Evolutionary conservation across 1,140 invertebrate genomes (phyloP).

Genomic region (Arctopsyche grandis): DNA sequence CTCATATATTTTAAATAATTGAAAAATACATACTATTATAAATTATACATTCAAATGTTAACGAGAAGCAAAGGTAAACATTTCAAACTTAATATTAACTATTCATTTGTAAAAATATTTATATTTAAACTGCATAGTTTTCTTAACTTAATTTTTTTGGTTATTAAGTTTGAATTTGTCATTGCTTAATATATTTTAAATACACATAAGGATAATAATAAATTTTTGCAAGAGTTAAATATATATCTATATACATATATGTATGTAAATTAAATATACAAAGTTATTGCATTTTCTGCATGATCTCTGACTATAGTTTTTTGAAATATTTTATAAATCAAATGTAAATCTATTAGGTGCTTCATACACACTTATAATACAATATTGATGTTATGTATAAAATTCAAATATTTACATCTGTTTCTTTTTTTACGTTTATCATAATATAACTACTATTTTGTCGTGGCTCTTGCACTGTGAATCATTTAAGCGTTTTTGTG

Average conservation of each 20-base stretch:
- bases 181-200: background rate
- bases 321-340: background rate
- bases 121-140: no score
- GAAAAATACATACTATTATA: background rate
- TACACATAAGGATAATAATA: background rate
- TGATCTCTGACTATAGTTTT: background rate
- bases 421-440: no score
- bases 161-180: no score
- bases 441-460: no score
- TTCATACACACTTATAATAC: background rate
- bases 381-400: background rate
- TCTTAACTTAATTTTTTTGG: no score
- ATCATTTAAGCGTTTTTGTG: constrained; percentile 6
- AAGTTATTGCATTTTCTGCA: background rate
- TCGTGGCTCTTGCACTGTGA: no score
- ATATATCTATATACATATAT: background rate
- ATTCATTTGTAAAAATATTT: no score
- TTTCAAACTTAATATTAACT: no score
- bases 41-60: no score
- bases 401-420: background rate
- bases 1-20: background rate
- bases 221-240: background rate
- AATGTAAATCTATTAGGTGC: background rate
- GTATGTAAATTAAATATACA: background rate
- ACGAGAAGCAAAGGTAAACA: no score